Evolutionary conservation across 2,888 invertebrate genomes (phyloP).

Genomic region (Synanthedon vespiformis): DNA sequence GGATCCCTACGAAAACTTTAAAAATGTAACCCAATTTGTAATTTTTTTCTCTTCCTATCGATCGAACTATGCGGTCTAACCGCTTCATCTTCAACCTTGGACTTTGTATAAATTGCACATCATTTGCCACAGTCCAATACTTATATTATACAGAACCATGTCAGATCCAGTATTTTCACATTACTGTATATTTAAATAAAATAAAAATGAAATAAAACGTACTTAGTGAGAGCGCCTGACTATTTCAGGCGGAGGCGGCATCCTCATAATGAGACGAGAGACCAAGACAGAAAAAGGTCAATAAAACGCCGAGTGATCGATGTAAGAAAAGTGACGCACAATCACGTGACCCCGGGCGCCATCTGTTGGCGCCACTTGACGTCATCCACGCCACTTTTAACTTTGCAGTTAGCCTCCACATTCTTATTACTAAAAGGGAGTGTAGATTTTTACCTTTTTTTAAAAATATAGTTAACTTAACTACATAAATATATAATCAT

Average conservation of each 20-base stretch:
- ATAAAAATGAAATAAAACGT: too few species aligned
- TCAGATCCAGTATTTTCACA: too few species aligned
- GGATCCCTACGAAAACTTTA: too few species aligned
- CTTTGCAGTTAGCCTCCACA: not conserved
- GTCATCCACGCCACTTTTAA: constrained; percentile 12
- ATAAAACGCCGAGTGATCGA: constrained; percentile 21
- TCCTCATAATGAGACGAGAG: not conserved
- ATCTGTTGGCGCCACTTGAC: constrained; percentile 34
- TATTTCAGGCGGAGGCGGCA: not conserved
- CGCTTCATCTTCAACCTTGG: too few species aligned
- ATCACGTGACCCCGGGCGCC: constrained; percentile 24
- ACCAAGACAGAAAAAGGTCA: constrained; percentile 22
- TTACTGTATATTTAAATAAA: too few species aligned
- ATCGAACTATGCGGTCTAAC: too few species aligned
- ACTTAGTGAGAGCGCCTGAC: not conserved
- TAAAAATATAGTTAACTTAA: not conserved
- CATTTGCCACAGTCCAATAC: too few species aligned
- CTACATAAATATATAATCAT: not conserved
- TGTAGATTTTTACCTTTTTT: not conserved
- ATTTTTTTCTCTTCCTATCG: too few species aligned
- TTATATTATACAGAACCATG: too few species aligned
- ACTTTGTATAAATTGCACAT: too few species aligned
- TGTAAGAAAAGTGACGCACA: constrained; percentile 28
- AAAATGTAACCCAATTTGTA: too few species aligned
- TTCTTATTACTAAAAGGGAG: not conserved